Conservation (phyloP, 1,140 invertebrate species). For the Sarcophaga peregrina region DNA sequence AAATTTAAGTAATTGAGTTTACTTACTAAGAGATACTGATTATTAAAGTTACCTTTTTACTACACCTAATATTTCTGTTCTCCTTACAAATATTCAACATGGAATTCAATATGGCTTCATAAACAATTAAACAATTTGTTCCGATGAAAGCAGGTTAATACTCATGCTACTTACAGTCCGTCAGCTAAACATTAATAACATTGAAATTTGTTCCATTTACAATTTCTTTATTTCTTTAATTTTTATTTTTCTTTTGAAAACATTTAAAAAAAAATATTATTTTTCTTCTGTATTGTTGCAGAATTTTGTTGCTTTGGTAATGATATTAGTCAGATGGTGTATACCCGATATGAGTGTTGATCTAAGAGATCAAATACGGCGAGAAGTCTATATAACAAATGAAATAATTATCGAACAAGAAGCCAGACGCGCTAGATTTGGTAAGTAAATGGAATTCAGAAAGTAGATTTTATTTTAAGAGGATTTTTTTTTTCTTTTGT, state of each 20-base stretch:
- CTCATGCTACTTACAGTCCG: not conserved
- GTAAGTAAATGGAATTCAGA: constrained; percentile 46
- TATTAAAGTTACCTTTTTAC: too few species aligned
- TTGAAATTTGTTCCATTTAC: not conserved
- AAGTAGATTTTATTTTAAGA: not conserved
- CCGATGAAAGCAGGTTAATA: not conserved
- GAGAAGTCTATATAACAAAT: constrained; percentile 89
- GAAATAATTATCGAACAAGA: constrained; percentile 89
- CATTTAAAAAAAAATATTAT: not conserved
- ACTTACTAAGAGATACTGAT: too few species aligned
- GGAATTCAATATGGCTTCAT: too few species aligned
- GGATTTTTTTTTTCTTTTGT: not conserved
- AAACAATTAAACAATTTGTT: not conserved
- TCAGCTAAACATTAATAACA: constrained; percentile 22
- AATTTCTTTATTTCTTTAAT: not conserved
- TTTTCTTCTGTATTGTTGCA: constrained; percentile 67
- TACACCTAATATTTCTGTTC: too few species aligned
- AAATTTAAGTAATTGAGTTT: too few species aligned
- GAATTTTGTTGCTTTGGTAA: constrained; percentile 86
- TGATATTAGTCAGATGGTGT: constrained; percentile 85
- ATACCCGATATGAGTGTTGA: constrained; percentile 87
- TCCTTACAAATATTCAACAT: too few species aligned
- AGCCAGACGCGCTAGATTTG: constrained; percentile 70
- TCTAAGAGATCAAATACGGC: constrained; percentile 81
- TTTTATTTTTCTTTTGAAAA: not conserved